These are phyloP conservation scores for Tuta absoluta DNA, from an alignment of 2,888 invertebrate species.

Conservation along the genomic window DNA sequence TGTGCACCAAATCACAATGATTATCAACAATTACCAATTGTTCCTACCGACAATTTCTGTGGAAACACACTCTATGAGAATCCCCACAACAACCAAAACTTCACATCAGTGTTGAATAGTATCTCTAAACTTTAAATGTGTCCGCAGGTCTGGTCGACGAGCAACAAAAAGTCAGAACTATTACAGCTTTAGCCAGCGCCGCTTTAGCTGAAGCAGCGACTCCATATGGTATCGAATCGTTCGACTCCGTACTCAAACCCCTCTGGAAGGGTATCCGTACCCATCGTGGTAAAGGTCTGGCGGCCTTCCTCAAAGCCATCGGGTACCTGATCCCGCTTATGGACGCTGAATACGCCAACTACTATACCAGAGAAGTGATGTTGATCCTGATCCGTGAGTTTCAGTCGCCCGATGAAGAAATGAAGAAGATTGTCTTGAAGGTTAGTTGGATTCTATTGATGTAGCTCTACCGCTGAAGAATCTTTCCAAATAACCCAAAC, in stretches of 20 bases:
- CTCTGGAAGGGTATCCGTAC: conserved; percentile 99
- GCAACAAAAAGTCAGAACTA: conserved; percentile 99
- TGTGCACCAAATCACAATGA: background rate
- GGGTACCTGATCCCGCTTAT: conserved; percentile 99
- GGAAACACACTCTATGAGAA: conserved; percentile 20
- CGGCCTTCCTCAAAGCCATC: conserved; percentile 99
- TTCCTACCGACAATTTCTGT: conserved; percentile 20
- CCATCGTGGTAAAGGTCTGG: conserved; percentile 94
- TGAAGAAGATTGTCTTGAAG: conserved; percentile 99
- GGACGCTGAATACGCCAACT: conserved; percentile 99
- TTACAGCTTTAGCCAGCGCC: conserved; percentile 98
- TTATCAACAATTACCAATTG: conserved; percentile 17
- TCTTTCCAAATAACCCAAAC: too few relatives aligned
- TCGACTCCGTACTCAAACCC: conserved; percentile 99
- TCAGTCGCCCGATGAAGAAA: conserved; percentile 99
- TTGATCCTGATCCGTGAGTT: conserved; percentile 98
- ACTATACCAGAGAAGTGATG: conserved; percentile 99
- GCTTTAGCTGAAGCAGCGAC: conserved; percentile 99
- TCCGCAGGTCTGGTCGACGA: conserved; percentile 93
- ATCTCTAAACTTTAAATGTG: background rate
- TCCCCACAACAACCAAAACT: background rate
- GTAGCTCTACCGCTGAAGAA: too few relatives aligned
- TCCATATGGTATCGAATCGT: conserved; percentile 99
- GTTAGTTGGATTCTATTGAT: conserved; percentile 71
- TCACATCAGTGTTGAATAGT: background rate